Evolutionary conservation across 2,797 vertebrate genomes (phyloP).

Genomic region (Falco rusticolus): DNA sequence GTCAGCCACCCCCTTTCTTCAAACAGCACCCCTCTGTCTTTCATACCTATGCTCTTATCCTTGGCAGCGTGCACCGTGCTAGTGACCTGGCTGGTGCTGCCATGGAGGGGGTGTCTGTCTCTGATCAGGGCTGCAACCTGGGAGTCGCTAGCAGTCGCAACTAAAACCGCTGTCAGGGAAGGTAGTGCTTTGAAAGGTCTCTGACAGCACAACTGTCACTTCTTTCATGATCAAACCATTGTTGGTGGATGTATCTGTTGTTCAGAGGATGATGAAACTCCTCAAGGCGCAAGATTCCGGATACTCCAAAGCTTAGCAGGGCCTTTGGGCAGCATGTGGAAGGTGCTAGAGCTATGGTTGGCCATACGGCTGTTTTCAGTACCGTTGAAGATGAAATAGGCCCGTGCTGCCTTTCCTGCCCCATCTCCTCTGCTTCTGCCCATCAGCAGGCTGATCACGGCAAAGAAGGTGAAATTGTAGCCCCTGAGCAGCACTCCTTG

Average conservation of each 20-base stretch:
- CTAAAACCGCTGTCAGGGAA: neutral
- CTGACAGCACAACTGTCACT: neutral
- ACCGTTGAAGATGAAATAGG: neutral
- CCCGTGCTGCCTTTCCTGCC: neutral
- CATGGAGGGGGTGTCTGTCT: neutral
- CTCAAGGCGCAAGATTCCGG: too few species aligned
- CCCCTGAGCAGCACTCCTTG: neutral
- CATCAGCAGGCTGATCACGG: neutral
- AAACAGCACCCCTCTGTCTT: neutral
- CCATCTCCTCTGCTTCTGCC: neutral
- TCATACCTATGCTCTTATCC: neutral
- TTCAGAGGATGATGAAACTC: too few species aligned
- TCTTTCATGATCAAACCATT: too few species aligned
- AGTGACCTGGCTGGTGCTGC: neutral
- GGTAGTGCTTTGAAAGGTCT: neutral
- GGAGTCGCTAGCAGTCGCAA: neutral
- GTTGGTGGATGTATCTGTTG: too few species aligned
- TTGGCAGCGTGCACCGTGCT: neutral
- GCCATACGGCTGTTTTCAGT: accelerated
- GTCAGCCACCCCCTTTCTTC: neutral
- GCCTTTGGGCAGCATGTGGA: too few species aligned
- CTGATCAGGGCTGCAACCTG: neutral
- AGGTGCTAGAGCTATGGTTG: neutral
- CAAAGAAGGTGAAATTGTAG: neutral
- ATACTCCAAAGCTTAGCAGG: too few species aligned